A percentile compares a stretch with the other conserved stretches of the same genome.
Conservation (phyloP, 2,113 vertebrate species). For the Notothenia rossii region DNA sequence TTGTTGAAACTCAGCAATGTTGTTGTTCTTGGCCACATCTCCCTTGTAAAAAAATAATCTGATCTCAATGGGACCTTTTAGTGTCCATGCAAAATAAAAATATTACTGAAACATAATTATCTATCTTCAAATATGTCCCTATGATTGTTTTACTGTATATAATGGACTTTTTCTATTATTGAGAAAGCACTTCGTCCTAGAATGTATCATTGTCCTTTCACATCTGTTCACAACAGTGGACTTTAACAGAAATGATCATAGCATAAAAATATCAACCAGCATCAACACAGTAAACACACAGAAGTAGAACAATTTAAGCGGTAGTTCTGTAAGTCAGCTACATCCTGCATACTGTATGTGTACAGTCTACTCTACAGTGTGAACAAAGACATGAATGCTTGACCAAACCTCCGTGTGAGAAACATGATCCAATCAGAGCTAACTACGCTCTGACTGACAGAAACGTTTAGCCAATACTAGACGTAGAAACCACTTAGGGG, state of each 20-base stretch:
- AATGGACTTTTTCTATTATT: too few species aligned
- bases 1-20: too few species aligned
- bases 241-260: not conserved
- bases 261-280: not conserved
- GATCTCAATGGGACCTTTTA: too few species aligned
- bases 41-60: too few species aligned
- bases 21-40: too few species aligned
- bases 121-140: too few species aligned
- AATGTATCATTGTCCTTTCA: too few species aligned
- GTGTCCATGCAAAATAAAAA: too few species aligned
- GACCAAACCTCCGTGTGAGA: not conserved
- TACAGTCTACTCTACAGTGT: not conserved
- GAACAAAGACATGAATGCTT: slow-evolving; percentile 63
- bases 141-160: too few species aligned
- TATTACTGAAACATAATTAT: too few species aligned
- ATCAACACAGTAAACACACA: not conserved
- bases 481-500: slow-evolving; percentile 24
- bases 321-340: not conserved
- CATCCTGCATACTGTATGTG: not conserved
- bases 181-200: too few species aligned
- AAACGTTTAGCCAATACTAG: slow-evolving; percentile 46
- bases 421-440: slow-evolving; percentile 48
- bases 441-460: slow-evolving; percentile 35
- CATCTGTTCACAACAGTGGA: not conserved
- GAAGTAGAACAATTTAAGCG: not conserved